Evolutionary conservation across 2,113 vertebrate species (phyloP), one percentile per base, ranked within the genome.

Genomic region (Talpa occidentalis): DNA sequence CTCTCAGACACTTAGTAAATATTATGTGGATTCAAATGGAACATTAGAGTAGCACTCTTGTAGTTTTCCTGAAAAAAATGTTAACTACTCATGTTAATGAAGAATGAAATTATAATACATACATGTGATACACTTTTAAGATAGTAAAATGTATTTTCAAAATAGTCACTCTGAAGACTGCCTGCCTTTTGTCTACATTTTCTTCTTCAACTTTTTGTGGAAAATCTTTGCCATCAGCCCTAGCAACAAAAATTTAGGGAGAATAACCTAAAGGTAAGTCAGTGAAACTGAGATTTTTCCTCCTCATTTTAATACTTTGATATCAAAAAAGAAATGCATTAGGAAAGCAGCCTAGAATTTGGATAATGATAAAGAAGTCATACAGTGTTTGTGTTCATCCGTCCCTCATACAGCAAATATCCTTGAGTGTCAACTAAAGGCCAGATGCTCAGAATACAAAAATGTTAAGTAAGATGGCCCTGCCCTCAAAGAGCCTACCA

Each of bases 301-400:
- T 89, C 10, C 32, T 90, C 9, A 47, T 84, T 78, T 88, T 81
- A 94, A 54, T 92, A 77, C 54, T 67, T 28, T 52, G 24, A 76
- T 76, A 44, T 81, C 44, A 54, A 56, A 44, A 56, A 21, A n/a
- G 4, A 78, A 62, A 6, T 7, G 32, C 77, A 30, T 76, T 35
- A 77, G 11, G 30, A 70, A 73, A 78, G 5, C 21, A 64, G 19
- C 28, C 49, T 56, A 5, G 52, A 73, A 85, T 94, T n/a, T 79
- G 40, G 72, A 28, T 62, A 67, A 54, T 56, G 2, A 84, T 67
- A 10, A 54, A 91, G 28, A 15, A 54, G 6, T 22, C 21, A 16
- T 26, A 22, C 9, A 14, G 17, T 42, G 22, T 60, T 79, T 93
- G 28, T 56, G 15, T 56, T 47, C 16, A 35, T 88, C 24, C n/a